Base-by-base conservation (phyloP, 2,113 vertebrate species). In the Labeo catla region DNA sequence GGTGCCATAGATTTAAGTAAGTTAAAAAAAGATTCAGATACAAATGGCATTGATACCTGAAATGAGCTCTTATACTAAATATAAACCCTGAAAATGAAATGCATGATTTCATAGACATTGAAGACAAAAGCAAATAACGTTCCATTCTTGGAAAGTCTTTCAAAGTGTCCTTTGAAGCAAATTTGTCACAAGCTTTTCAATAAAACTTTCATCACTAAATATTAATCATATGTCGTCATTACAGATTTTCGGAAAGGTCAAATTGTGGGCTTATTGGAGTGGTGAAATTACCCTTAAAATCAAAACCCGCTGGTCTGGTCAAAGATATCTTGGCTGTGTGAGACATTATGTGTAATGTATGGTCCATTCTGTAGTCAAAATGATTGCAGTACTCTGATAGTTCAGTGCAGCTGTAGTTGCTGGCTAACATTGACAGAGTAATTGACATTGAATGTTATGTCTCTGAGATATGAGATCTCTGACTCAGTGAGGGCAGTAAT, bases 201-300 rank as follows among this genome's bases (percentile, higher is more conserved):
- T 76, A 74, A 72, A 76, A 23, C 72, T 12, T 83, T 68, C 10
- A 78, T 85, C 12, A 23, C 52, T 85, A 83, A 34, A 57, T 72
- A 50, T 61, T 28, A 61, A 72, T 84, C 85, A 66, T 45, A 83
- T 86, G 84, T 72, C 79, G 68, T 78, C 79, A 83, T 78, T 77
- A 8, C 52, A 34, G 76, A 43, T 76, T 81, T 47, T 28, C 11
- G 39, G 52, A 79, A 57, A 57, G 36, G 39, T 81, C 12, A 15
- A 43, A 39, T 59, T 57, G 39, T 80, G 39, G 3, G 21, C 11
- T 80, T 80, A 80, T 63, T 63, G 4, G 23, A 3, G 45, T 50
- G 61, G 16, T 66, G 84, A 73, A 79, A 83, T 84, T 68, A 83
- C 66, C 72, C 79, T 68, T 82, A 39, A 83, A 86, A 49, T 21